A percentile compares a stretch with the other conserved stretches of the same genome.
Evolutionary conservation across 2,888 invertebrate species (phyloP).

Genomic region (Macroteleia sp.): DNA sequence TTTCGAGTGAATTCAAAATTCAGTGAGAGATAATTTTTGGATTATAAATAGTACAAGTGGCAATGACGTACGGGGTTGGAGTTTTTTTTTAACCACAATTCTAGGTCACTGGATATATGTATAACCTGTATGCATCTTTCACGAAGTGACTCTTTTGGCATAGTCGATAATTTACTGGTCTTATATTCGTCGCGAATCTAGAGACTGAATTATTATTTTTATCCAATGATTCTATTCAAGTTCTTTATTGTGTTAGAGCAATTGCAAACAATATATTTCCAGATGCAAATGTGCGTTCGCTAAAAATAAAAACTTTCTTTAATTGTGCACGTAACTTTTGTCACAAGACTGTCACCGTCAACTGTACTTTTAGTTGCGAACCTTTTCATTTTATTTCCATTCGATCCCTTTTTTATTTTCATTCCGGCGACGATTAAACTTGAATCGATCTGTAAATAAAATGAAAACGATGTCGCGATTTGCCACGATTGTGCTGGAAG

Average conservation of each 20-base stretch:
- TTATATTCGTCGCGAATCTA: conserved; percentile 66
- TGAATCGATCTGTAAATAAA: too few relatives aligned
- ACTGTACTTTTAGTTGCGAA: too few relatives aligned
- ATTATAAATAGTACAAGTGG: conserved; percentile 56
- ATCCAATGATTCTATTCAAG: conserved; percentile 45
- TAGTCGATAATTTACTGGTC: conserved; percentile 63
- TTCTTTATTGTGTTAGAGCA: conserved; percentile 27
- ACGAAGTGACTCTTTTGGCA: conserved; percentile 65
- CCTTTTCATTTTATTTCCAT: too few relatives aligned
- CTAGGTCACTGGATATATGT: conserved; percentile 66
- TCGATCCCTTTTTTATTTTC: too few relatives aligned
- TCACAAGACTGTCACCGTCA: too few relatives aligned
- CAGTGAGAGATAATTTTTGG: conserved; percentile 26
- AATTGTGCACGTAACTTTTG: too few relatives aligned
- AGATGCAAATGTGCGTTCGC: conserved; percentile 20
- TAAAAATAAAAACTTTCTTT: conserved; percentile 30
- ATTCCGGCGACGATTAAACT: too few relatives aligned
- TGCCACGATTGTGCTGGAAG: conserved; percentile 4
- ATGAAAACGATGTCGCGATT: too few relatives aligned
- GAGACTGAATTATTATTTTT: conserved; percentile 60
- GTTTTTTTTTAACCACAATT: conserved; percentile 62
- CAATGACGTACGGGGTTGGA: conserved; percentile 56
- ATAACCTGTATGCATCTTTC: conserved; percentile 67
- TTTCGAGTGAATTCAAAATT: background rate
- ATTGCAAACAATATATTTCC: conserved; percentile 19